A percentile compares a stretch with the other conserved stretches of the same genome.
Evolutionary conservation across 92 coral and sea anemone genomes (phyloP).

Genomic region (Diadumene lineata): DNA sequence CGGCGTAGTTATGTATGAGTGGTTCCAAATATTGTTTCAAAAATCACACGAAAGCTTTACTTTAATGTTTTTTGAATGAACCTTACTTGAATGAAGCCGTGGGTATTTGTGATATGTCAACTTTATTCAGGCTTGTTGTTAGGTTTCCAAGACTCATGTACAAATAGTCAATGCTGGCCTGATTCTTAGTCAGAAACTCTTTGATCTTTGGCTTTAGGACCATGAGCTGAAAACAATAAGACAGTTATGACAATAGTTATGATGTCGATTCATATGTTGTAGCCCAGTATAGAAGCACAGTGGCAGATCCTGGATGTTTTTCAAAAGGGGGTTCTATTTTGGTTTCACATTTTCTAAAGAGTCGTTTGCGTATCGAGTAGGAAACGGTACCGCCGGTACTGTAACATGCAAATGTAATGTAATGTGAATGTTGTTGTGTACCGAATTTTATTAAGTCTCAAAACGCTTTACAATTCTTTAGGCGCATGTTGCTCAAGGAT

Average conservation of each 20-base stretch:
- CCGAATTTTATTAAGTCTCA: no score
- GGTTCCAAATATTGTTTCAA: not conserved
- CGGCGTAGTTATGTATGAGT: not conserved
- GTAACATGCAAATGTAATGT: no score
- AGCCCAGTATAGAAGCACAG: no score
- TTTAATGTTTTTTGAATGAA: not conserved
- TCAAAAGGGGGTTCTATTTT: no score
- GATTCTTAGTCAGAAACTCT: slow-evolving; percentile 58
- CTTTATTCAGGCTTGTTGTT: slow-evolving; percentile 63
- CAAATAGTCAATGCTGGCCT: slow-evolving; percentile 49
- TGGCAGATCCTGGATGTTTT: no score
- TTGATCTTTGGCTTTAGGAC: slow-evolving; percentile 85
- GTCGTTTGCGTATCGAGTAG: no score
- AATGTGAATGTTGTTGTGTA: no score
- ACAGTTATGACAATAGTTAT: not conserved
- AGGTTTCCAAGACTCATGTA: slow-evolving; percentile 93
- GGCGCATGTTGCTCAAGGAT: no score
- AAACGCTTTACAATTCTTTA: no score
- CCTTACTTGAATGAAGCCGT: slow-evolving; percentile 82
- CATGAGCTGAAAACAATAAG: slow-evolving; percentile 44
- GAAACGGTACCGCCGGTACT: no score
- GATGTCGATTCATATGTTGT: no score
- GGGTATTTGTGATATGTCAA: slow-evolving; percentile 72
- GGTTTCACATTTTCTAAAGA: no score
- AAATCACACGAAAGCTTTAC: not conserved